Evolutionary conservation across 2,113 vertebrate species (phyloP).

Genomic region (Motacilla alba): DNA sequence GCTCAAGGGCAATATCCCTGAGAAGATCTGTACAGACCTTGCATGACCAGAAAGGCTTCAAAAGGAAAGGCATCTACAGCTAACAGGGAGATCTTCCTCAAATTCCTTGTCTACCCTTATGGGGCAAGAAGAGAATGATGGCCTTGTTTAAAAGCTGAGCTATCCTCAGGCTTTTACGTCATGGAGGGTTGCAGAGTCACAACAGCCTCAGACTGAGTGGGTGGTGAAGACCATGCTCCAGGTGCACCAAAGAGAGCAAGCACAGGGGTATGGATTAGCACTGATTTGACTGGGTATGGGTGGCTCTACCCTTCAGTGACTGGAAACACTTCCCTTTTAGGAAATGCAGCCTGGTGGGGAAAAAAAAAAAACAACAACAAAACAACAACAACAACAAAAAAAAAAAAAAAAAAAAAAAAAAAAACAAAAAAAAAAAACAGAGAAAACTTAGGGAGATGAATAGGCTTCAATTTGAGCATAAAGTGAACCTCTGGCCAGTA

Average conservation of each 20-base stretch:
- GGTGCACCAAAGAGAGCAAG: neutral
- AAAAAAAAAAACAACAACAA: neutral
- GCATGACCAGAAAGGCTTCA: neutral
- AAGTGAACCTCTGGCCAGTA: neutral
- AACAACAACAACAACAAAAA: no score
- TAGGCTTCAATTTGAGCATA: neutral
- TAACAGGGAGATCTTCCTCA: neutral
- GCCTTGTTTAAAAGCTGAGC: neutral
- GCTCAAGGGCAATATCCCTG: neutral
- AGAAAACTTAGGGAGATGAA: neutral
- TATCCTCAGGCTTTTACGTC: neutral
- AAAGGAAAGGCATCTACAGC: neutral
- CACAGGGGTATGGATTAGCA: neutral
- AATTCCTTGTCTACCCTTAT: neutral
- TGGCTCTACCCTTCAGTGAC: neutral
- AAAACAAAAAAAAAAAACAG: neutral
- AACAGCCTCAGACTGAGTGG: neutral
- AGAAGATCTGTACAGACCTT: neutral
- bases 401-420: neutral
- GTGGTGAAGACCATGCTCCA: neutral
- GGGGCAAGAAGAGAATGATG: neutral
- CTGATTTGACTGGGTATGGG: neutral
- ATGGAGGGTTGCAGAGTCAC: neutral
- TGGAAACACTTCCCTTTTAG: neutral
- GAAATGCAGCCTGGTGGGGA: neutral